These are phyloP conservation scores for Callyntrura sp. DNA, from an alignment of 2,888 invertebrate species.

Conservation along the genomic window DNA sequence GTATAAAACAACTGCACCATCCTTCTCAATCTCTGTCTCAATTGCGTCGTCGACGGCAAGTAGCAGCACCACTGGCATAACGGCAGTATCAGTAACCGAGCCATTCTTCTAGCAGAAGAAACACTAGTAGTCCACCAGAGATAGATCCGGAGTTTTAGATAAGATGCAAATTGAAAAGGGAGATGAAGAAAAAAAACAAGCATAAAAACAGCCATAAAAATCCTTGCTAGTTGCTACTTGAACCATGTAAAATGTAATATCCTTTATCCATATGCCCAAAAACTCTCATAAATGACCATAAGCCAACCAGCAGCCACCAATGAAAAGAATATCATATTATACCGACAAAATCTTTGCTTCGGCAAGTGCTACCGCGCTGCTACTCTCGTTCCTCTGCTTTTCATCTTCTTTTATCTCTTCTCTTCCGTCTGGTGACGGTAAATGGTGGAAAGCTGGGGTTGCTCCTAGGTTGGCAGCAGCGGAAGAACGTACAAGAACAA, in stretches of 20 bases:
- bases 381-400: not conserved
- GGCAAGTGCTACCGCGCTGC: not conserved
- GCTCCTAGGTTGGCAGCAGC: not conserved
- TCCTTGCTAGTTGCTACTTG: constrained; percentile 54
- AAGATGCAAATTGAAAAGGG: constrained; percentile 73
- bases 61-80: not conserved
- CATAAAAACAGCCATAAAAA: constrained; percentile 70
- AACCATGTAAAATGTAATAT: constrained; percentile 55
- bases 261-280: constrained; percentile 59
- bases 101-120: not conserved
- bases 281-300: constrained; percentile 67
- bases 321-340: constrained; percentile 44
- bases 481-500: not conserved
- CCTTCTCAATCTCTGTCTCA: constrained; percentile 53
- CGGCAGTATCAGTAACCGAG: not conserved
- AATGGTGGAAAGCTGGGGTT: not conserved
- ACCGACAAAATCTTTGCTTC: constrained; percentile 34
- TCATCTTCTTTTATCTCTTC: constrained; percentile 22
- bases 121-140: constrained; percentile 30
- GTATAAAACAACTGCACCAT: constrained; percentile 44
- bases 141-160: constrained; percentile 55
- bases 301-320: constrained; percentile 34
- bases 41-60: constrained; percentile 41
- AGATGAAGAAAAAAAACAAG: constrained; percentile 65
- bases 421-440: not conserved